phyloP scores from a whole-genome alignment of 2,888 invertebrate genomes.

The Elegia similella region DNA sequence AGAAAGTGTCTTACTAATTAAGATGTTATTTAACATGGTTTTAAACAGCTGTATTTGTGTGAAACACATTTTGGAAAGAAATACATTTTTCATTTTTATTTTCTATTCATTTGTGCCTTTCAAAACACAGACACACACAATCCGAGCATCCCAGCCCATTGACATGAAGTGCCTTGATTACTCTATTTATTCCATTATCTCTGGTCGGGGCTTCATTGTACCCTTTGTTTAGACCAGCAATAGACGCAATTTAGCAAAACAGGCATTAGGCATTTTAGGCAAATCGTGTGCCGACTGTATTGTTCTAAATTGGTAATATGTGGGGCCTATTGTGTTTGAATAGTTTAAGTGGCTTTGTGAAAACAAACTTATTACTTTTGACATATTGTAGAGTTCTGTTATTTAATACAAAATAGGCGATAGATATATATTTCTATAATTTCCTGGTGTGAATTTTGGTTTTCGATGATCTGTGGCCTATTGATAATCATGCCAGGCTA shows the following conservation, averaged over 20 bases:
- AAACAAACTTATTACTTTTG: background rate
- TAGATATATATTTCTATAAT: too few relatives aligned
- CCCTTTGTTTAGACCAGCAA: constrained; percentile 7
- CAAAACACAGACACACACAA: constrained; percentile 5
- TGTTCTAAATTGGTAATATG: constrained; percentile 11
- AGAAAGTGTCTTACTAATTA: too few relatives aligned
- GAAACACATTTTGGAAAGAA: too few relatives aligned
- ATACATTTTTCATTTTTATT: too few relatives aligned
- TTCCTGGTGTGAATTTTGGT: too few relatives aligned
- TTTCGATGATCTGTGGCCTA: too few relatives aligned
- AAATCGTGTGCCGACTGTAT: background rate
- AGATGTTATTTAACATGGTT: too few relatives aligned
- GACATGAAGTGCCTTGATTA: constrained; percentile 75
- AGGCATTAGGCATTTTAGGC: constrained; percentile 6
- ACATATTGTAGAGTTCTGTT: background rate
- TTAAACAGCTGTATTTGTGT: too few relatives aligned
- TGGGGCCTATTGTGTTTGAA: background rate
- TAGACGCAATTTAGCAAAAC: constrained; percentile 7
- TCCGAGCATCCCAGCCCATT: constrained; percentile 36
- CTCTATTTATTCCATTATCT: constrained; percentile 79
- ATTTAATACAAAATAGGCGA: too few relatives aligned
- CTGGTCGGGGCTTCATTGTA: constrained; percentile 26
- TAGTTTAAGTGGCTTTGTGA: background rate
- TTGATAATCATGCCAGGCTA: too few relatives aligned
- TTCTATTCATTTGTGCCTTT: background rate